A percentile compares a stretch with the other conserved stretches of the same genome.
phyloP scores from a whole-genome alignment of 2,888 invertebrate genomes.

The Adela reaumurella region DNA sequence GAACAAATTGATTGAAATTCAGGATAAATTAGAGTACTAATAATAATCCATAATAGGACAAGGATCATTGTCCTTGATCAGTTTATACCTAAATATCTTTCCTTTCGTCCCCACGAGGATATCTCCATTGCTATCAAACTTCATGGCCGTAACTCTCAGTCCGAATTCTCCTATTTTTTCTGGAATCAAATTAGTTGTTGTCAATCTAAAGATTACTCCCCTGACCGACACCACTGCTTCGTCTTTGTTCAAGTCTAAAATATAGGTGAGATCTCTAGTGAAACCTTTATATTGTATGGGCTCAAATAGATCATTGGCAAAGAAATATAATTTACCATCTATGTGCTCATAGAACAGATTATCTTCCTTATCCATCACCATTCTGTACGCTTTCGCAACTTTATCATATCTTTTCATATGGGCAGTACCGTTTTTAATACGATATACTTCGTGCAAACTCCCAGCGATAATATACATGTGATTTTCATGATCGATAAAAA shows the following conservation, averaged over 20 bases:
- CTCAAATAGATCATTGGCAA: slow-evolving; percentile 33
- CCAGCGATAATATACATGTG: slow-evolving; percentile 44
- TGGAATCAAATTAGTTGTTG: slow-evolving; percentile 32
- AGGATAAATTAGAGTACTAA: no score
- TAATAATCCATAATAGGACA: slow-evolving; percentile 40
- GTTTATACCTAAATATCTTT: slow-evolving; percentile 42
- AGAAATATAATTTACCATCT: slow-evolving; percentile 41
- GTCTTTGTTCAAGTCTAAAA: slow-evolving; percentile 33
- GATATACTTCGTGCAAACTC: slow-evolving; percentile 34
- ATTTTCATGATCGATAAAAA: slow-evolving; percentile 36
- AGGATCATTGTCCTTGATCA: slow-evolving; percentile 32
- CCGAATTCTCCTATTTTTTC: slow-evolving; percentile 37
- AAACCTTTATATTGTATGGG: slow-evolving; percentile 46
- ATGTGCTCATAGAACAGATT: slow-evolving; percentile 42
- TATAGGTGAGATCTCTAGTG: slow-evolving; percentile 39
- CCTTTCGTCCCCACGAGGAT: slow-evolving; percentile 44
- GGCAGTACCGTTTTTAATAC: slow-evolving; percentile 36
- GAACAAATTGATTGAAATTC: no score
- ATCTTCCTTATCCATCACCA: slow-evolving; percentile 33
- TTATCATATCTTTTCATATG: slow-evolving; percentile 40
- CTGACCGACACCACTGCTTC: slow-evolving; percentile 42
- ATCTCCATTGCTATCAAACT: slow-evolving; percentile 37
- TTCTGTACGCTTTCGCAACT: slow-evolving; percentile 40
- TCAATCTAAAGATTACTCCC: slow-evolving; percentile 31
- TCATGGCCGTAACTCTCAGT: slow-evolving; percentile 40